Evolutionary conservation across 2,113 vertebrate species (phyloP).

Genomic region (Sigmodon hispidus): DNA sequence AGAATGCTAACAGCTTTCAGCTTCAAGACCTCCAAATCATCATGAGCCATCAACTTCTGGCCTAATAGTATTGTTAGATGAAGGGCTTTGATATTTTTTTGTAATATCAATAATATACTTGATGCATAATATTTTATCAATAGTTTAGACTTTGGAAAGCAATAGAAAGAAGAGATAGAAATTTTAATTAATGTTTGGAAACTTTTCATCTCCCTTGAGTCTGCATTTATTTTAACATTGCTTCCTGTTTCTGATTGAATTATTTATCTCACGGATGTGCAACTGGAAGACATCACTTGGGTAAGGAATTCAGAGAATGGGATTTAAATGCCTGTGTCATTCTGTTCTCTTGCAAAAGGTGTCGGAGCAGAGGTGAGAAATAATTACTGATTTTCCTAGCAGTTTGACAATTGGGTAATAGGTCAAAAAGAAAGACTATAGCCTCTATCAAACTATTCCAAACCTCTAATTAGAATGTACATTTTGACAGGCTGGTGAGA

Average conservation of each 20-base stretch:
- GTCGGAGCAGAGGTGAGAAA: not conserved
- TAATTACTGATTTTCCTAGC: not conserved
- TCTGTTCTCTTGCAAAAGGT: not conserved
- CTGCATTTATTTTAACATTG: not conserved
- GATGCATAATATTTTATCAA: not conserved
- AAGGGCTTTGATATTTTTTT: slow-evolving; percentile 1
- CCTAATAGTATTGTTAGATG: not conserved
- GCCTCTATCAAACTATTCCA: not conserved
- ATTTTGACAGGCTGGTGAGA: not conserved
- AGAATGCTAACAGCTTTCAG: too few relatives aligned
- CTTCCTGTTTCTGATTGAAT: not conserved
- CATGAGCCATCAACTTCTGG: not conserved
- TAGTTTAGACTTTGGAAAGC: not conserved
- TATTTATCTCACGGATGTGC: not conserved
- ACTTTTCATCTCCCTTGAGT: not conserved
- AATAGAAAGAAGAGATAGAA: not conserved
- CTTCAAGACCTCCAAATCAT: slow-evolving; percentile 7
- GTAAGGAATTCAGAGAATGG: not conserved
- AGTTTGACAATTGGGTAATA: not conserved
- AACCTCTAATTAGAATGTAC: slow-evolving; percentile 5
- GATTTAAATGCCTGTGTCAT: slow-evolving; percentile 3
- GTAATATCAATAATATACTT: not conserved
- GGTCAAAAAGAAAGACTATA: slow-evolving; percentile 12
- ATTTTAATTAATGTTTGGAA: not conserved
- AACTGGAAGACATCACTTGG: not conserved